A percentile compares a stretch with the other conserved stretches of the same genome.
Evolutionary conservation across 2,113 vertebrate species (phyloP).

Genomic region (Anoura caudifer): DNA sequence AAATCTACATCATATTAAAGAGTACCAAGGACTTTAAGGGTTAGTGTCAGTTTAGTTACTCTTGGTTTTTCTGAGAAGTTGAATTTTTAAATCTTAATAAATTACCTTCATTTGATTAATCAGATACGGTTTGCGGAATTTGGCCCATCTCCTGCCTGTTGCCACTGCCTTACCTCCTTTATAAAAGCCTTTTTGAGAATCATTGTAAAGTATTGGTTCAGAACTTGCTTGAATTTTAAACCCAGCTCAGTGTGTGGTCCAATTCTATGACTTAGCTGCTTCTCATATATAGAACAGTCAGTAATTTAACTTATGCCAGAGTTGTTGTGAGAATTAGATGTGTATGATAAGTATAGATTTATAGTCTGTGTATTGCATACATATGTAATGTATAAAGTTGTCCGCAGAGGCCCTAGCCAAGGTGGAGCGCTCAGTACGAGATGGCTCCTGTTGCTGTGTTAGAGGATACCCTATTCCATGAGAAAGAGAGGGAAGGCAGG

Average conservation of each 20-base stretch:
- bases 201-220: neutral
- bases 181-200: neutral
- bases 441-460: neutral
- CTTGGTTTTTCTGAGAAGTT: neutral
- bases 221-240: neutral
- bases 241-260: neutral
- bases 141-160: neutral
- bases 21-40: neutral
- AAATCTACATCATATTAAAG: neutral
- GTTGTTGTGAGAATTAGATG: neutral
- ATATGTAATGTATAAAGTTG: neutral
- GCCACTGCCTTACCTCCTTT: too few relatives aligned
- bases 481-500: neutral
- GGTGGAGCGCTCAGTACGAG: neutral
- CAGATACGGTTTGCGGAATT: neutral
- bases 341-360: neutral
- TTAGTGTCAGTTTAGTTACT: neutral
- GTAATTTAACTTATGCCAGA: neutral
- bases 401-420: neutral
- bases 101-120: slow-evolving; percentile 9
- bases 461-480: neutral
- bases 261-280: neutral
- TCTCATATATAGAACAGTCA: neutral
- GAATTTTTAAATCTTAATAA: neutral
- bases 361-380: neutral